These are phyloP conservation scores for Eleutherodactylus coqui DNA, from an alignment of 2,797 vertebrate genomes.

Conservation along the genomic window DNA sequence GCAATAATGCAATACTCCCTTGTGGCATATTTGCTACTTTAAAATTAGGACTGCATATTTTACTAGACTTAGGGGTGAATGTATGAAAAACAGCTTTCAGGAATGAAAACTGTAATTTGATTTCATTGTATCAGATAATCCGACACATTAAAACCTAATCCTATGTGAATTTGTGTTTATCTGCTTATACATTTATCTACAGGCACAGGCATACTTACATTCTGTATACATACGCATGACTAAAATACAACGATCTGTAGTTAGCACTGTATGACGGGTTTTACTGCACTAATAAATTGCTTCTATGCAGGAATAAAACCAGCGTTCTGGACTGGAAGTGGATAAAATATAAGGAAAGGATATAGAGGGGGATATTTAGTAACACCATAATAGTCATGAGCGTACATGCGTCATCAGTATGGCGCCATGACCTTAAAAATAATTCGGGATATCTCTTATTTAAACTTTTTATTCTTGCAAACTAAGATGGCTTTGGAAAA, in stretches of 20 bases:
- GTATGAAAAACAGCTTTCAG: conserved; percentile 6
- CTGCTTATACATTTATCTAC: conserved; percentile 43
- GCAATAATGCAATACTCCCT: conserved; percentile 14
- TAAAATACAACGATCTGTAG: not conserved
- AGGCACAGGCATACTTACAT: conserved; percentile 14
- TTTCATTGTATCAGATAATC: conserved; percentile 52
- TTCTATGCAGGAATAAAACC: not conserved
- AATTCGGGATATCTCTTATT: too few species aligned
- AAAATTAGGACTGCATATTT: conserved; percentile 38
- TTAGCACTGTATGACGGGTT: not conserved
- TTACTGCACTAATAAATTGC: not conserved
- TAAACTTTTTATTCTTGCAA: too few species aligned
- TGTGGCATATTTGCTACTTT: conserved; percentile 1
- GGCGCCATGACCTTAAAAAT: too few species aligned
- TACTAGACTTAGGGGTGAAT: not conserved
- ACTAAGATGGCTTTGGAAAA: too few species aligned
- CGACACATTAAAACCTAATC: conserved; percentile 47
- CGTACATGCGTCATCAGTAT: not conserved
- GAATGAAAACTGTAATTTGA: conserved; percentile 45
- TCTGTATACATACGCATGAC: not conserved
- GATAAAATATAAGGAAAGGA: not conserved
- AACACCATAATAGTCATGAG: not conserved
- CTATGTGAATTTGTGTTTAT: conserved; percentile 35
- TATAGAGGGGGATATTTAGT: not conserved
- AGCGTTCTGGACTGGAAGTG: not conserved